phyloP scores from a whole-genome alignment of 2,113 vertebrate species.

The Hemichromis elongatus region DNA sequence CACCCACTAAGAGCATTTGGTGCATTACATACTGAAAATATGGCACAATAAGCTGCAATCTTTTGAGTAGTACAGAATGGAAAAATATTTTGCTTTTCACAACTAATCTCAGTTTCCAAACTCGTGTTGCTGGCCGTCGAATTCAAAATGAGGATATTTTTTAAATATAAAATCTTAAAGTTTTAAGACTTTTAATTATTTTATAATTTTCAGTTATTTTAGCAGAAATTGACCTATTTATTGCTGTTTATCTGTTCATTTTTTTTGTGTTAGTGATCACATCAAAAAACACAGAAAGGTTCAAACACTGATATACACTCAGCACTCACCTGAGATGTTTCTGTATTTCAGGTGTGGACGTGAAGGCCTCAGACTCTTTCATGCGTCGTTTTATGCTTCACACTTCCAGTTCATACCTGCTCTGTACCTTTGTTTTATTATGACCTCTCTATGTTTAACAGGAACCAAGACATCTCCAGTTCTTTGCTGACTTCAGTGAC shows the following conservation, averaged over 20 bases:
- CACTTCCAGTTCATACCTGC: not conserved
- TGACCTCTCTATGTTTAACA: constrained; percentile 47
- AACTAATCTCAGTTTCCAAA: not conserved
- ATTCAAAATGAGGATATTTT: not conserved
- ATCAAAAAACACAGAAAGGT: not conserved
- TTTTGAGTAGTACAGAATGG: not conserved
- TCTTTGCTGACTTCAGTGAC: constrained; percentile 91
- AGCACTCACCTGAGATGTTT: not conserved
- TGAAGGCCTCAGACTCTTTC: not conserved
- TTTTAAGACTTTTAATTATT: not conserved
- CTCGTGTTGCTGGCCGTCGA: not conserved
- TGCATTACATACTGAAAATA: not conserved
- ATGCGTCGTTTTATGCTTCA: not conserved
- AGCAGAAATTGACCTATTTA: not conserved
- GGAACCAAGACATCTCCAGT: constrained; percentile 97
- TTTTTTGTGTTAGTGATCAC: not conserved
- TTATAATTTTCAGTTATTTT: not conserved
- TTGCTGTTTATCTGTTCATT: not conserved
- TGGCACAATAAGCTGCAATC: not conserved
- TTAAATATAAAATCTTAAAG: not conserved
- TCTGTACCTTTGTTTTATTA: not conserved
- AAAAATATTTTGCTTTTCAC: not conserved
- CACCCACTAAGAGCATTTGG: not conserved
- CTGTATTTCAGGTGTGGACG: not conserved
- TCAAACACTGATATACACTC: not conserved